Evolutionary conservation across 2,797 vertebrate species (phyloP), one percentile per base, ranked within the genome.

Genomic region (Gila robusta): DNA sequence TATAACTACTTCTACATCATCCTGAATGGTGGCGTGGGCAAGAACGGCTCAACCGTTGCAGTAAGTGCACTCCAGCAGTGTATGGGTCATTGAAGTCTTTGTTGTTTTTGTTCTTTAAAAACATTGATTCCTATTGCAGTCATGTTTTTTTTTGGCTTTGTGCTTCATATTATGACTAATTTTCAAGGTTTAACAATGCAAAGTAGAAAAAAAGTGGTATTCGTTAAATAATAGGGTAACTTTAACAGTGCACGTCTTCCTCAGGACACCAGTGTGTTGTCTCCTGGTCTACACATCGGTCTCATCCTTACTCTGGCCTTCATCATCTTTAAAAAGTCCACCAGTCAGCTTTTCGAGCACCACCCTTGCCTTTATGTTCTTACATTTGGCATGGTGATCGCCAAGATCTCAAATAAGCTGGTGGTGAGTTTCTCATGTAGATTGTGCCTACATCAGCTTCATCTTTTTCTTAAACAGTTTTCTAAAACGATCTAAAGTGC

Each of bases 31-130:
- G 98, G 98, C 2, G 96, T 98, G 59, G 98, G 98, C 85, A 99
- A 99, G 92, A 99, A 99, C 28, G 98, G 98, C 92, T 99, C 98
- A 67, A 99, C 98, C 1, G 97, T 98, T 85, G 98, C 98, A 88
- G 98, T 99, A 96, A 98, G 98, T 92, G 64, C 4, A 19, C 7
- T 41, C 28, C 56, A 64, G 49, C 21, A 44, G 16, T 47, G 10
- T 10, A 12, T 35, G 62, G 41, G 7, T 28, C 26, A 74, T 64
- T 64, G 14, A 16, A 28, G 26, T 66, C 28, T 66, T 19, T 6
- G 14, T 71, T 64, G 32, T 26, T 71, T 56, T 71, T 82, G n/a
- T 56, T 56, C 1, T 59, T 56, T 54, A 56, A 52, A 32, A 77
- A 47, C 17, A 78, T 17, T 59, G 32, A 35, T 14, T 59, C 8